Evolutionary conservation across 2,888 invertebrate genomes (phyloP), one percentile per base, ranked within the genome.

Genomic region (Agapostemon virescens): DNA sequence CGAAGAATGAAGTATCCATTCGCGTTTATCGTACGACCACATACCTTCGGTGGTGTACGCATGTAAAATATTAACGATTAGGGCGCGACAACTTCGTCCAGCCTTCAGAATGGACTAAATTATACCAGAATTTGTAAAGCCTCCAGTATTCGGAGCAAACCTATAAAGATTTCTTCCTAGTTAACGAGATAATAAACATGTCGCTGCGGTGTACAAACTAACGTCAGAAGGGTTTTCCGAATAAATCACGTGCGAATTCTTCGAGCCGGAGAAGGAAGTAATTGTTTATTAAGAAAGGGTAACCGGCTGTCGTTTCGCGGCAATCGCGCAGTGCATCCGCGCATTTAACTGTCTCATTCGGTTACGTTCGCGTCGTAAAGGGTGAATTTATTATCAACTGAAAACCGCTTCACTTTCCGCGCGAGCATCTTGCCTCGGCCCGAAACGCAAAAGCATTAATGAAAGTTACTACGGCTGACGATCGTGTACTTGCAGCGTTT

Each of bases 391-490:
- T 64, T 38, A 49, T 36, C 70, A 68, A 49, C 52, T 30, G 49
- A 74, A 49, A 67, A 42, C 69, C 64, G 26, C 20, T 49, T 72
- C 45, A 69, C 58, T 68, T 58, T 75, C 40, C 40, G 49, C 67
- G 49, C 63, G 67, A 64, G 42, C 75, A 45, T 55, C 67, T 75
- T 45, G 49, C 64, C 49, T 7, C 33, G 45, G 40, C 40, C 49
- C n/a, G 45, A 38, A 70, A n/a, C 49, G 40, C 33, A 38, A 49
- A 67, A 38, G 55, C 66, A 45, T 80, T 72, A 81, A 74, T 69
- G 75, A 72, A 72, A 81, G 55, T 77, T 79, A 55, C 23, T 55
- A 69, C 68, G 5, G 9, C 45, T 38, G 42, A 71, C 63, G 42
- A 33, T 26, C 23, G 20, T 74, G 74, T 69, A 77, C 52, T 52